Conservation (phyloP, 2,888 invertebrate genomes). For the Calameuta filiformis region DNA sequence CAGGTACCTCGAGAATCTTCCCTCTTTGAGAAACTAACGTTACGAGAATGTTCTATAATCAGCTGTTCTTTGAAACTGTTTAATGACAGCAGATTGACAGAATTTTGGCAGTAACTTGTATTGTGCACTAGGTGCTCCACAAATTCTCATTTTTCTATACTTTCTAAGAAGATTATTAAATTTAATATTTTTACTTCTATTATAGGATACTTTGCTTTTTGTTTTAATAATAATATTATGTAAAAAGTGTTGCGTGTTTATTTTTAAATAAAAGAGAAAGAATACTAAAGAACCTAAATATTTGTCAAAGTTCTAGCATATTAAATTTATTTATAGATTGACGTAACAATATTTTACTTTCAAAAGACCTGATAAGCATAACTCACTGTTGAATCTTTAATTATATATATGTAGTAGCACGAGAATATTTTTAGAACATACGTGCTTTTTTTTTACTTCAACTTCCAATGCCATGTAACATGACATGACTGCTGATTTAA, state of each 20-base stretch:
- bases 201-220: neutral
- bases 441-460: neutral
- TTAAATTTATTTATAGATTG: neutral
- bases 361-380: neutral
- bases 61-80: neutral
- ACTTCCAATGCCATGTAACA: neutral
- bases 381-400: constrained; percentile 24
- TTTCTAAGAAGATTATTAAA: neutral
- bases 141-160: neutral
- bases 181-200: neutral
- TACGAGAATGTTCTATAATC: neutral
- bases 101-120: neutral
- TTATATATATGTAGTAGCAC: constrained; percentile 22
- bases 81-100: neutral
- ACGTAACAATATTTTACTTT: neutral
- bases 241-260: neutral
- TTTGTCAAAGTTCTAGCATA: neutral
- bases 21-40: neutral
- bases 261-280: neutral
- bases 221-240: neutral
- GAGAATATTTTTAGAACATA: constrained; percentile 30
- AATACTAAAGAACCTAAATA: neutral
- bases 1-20: neutral
- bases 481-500: constrained; percentile 1
- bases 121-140: neutral